Base-by-base conservation (phyloP, 2,797 vertebrate genomes). In the Mus spretus region DNA sequence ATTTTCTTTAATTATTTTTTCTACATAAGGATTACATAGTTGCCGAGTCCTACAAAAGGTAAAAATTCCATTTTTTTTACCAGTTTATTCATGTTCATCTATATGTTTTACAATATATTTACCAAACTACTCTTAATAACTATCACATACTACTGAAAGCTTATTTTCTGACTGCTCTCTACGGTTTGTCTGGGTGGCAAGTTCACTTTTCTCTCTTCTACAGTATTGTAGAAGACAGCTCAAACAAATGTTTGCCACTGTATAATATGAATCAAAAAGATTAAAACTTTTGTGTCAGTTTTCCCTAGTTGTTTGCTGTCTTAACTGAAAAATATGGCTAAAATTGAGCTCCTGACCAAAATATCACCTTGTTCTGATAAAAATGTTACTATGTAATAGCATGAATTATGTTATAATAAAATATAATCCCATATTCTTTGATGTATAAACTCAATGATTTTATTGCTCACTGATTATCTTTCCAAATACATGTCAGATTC, bases 111-210 rank as follows among this genome's bases (percentile, higher is more conserved):
- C 10, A 93, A 50, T 40, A 78, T 63, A 15, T 87, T 70, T 19
- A 34, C 37, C 65, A 67, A 67, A 55, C 3, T 81, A 22, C 85
- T 75, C 28, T 93, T 93, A 84, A 31, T 40, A 90, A 19, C 26
- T 6, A 80, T 20, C 10, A 59, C 40, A 85, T 24, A 67, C 10
- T 65, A 74, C 1, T 55, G 22, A 61, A 96, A 40, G 0, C 82
- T 91, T 91, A 12, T 91, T 96, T 92, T 91, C 37, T 80, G 44
- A 67, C 53, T 86, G 9, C 75, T 70, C 12, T 84, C 67, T 61
- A 72, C 10, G 77, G 8, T 14, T 44, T 91, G 10, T 67, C 61
- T 90, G 31, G 7, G 5, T 50, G 63, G 13, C 3, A 88, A 92
- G 19, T 37, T 84, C 7, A 89, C 40, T 83, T 93, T 90, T 94